Evolutionary conservation across 2,113 vertebrate genomes (phyloP), one percentile per base, ranked within the genome.

Genomic region (Marmota flaviventris): DNA sequence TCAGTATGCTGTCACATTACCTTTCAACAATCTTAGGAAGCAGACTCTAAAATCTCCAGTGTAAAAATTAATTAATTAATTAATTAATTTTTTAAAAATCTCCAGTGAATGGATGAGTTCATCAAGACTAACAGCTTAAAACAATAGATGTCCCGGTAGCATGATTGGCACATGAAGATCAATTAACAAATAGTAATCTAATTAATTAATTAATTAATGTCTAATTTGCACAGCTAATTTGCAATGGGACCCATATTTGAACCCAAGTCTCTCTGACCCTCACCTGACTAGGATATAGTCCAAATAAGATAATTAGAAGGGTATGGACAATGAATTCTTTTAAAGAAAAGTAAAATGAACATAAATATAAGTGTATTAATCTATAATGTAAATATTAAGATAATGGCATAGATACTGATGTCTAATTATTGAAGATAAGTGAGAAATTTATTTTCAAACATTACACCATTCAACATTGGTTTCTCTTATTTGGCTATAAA

Each of bases 281-380:
- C 18, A 67, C 39, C 34, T 96, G 45, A 72, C 34, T 75, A 92
- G 11, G 37, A 29, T 79, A 24, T 85, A 18, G 42, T 22, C 45
- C 25, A 61, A 75, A 2, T 63, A 34, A 58, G n/a, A 92, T 79
- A 18, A 82, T 87, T 92, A 95, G 27, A 87, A 63, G 9, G 18
- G n/a, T 77, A 45, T 22, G 17, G 53, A 48, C 17, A 61, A 78
- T 24, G 91, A 51, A 29, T 78, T 42, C 67, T 67, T 81, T 92
- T 92, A 70, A 48, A 93, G 61, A 42, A 95, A 96, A 95, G 70
- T 82, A 56, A 56, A 75, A 73, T 85, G 53, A 95, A 42, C 24
- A 77, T 76, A 96, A 92, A 65, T 65, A 65, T 24, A 56, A 56
- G 93, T 63, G 42, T 34, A 88, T 42, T 88, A 37, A 94, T 53